Evolutionary conservation across 2,888 invertebrate species (phyloP), one percentile per base, ranked within the genome.

Genomic region (Mylabris sibirica): DNA sequence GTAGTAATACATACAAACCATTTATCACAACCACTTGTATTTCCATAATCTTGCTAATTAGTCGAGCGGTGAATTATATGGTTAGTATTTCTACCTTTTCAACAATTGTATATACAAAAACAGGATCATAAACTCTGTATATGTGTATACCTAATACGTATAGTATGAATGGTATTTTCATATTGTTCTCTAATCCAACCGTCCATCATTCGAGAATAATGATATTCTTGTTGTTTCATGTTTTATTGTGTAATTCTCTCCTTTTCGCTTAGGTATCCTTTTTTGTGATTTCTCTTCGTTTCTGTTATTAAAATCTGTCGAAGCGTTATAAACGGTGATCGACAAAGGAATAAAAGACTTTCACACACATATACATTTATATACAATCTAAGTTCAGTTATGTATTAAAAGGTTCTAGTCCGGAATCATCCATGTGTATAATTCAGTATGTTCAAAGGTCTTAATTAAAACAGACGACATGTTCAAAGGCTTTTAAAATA

Each of bases 331-430:
- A 49, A 49, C 49, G 9, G 20, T 49, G 20, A 49, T 49, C 20
- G 49, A 49, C 49, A 49, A 49, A 22, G 20, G 49, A 49, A 22
- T 49, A 49, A 49, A 49, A 22, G 20, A 20, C 9, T 49, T 3
- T 3, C 20, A 1, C 20, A 17, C n/a, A 12, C 41, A 12, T 11
- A 38, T 38, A 17, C n/a, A 12, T 14, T 2, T 11, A 38, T 38
- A 38, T 35, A 41, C 30, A 30, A 30, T 41, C 41, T 49, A 20
- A 49, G 17, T 49, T 12, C 49, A 44, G 17, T n/a, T 49, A 11
- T 49, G 49, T 49, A 6, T 49, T 49, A 49, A 49, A 49, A 49
- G 17, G 49, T 49, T 49, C 49, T 49, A 49, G 49, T 49, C 49
- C 49, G 8, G 2, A 49, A 20, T 49, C 49, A 49, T 49, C 49